These are phyloP conservation scores for Lethenteron reissneri DNA, from an alignment of 2,113 vertebrate species.

Conservation along the genomic window DNA sequence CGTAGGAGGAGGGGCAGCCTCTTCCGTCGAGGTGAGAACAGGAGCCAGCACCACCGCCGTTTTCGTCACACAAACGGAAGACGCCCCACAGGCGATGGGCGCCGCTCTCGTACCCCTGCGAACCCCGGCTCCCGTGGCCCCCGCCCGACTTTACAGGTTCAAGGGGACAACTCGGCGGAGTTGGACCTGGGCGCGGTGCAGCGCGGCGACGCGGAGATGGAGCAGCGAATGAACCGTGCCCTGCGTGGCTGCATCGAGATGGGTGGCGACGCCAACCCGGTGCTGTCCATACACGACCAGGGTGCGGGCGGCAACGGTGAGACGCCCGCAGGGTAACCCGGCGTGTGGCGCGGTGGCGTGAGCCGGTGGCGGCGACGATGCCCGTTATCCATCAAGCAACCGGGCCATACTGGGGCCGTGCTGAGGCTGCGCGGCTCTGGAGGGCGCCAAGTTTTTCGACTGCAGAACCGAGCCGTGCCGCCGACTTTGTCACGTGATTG, in stretches of 20 bases:
- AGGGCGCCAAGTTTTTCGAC: too few relatives aligned
- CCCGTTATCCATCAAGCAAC: too few relatives aligned
- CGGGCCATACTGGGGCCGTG: too few relatives aligned
- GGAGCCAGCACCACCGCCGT: not conserved
- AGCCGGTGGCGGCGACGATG: too few relatives aligned
- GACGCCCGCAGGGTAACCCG: not conserved
- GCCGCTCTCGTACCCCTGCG: too few relatives aligned
- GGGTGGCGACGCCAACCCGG: conserved; percentile 31
- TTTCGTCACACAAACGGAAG: not conserved
- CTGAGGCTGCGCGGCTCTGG: too few relatives aligned
- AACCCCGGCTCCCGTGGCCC: not conserved
- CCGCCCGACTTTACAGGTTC: conserved; percentile 24
- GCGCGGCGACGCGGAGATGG: conserved; percentile 74
- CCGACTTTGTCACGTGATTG: too few relatives aligned
- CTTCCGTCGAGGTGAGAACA: conserved; percentile 43
- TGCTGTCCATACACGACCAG: conserved; percentile 72
- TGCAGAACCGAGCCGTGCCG: too few relatives aligned
- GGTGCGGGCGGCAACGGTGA: conserved; percentile 67
- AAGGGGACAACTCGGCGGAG: conserved; percentile 50
- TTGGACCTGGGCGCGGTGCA: conserved; percentile 61
- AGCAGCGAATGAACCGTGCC: conserved; percentile 73
- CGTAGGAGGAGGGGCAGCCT: conserved; percentile 64
- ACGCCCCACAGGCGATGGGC: too few relatives aligned
- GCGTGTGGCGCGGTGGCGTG: too few relatives aligned
- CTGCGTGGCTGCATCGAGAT: conserved; percentile 51